Evolutionary conservation across 2,797 vertebrate genomes (phyloP).

Genomic region (Gephyroberyx darwinii): DNA sequence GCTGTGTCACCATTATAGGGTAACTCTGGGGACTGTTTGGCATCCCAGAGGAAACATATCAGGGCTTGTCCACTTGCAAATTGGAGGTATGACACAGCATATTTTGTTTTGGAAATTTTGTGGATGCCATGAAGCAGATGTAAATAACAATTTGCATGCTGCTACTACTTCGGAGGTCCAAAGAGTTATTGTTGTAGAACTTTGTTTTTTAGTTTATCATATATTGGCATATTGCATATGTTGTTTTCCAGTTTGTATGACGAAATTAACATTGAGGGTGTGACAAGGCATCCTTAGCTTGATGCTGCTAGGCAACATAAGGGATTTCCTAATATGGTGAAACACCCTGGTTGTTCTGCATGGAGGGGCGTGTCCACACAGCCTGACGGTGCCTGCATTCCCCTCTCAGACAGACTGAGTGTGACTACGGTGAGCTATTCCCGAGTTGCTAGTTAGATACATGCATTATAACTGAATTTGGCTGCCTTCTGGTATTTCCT

Average conservation of each 20-base stretch:
- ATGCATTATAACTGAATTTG: neutral
- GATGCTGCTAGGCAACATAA: conserved; percentile 77
- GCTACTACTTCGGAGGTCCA: no score
- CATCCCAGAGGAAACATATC: conserved; percentile 46
- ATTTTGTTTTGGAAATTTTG: conserved; percentile 1
- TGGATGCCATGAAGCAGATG: neutral
- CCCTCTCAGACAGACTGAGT: neutral
- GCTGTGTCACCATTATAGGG: conserved; percentile 72
- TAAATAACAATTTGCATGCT: conserved; percentile 11
- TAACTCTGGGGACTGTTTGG: conserved; percentile 36
- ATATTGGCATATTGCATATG: neutral
- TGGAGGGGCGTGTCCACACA: conserved; percentile 70
- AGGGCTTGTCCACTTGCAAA: conserved; percentile 41
- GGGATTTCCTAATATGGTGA: conserved; percentile 83
- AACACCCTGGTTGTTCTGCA: conserved; percentile 54
- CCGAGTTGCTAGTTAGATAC: conserved; percentile 10
- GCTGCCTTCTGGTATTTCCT: conserved; percentile 1
- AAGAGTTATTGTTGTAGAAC: neutral
- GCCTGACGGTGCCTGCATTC: conserved; percentile 59
- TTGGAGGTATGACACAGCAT: conserved; percentile 53
- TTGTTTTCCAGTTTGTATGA: conserved; percentile 17
- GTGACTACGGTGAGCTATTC: conserved; percentile 24
- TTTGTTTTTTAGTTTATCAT: neutral
- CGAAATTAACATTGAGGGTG: conserved; percentile 25
- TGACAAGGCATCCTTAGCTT: conserved; percentile 73